These are phyloP conservation scores for Thermophis baileyi DNA, from an alignment of 2,113 vertebrate species.

Conservation along the genomic window DNA sequence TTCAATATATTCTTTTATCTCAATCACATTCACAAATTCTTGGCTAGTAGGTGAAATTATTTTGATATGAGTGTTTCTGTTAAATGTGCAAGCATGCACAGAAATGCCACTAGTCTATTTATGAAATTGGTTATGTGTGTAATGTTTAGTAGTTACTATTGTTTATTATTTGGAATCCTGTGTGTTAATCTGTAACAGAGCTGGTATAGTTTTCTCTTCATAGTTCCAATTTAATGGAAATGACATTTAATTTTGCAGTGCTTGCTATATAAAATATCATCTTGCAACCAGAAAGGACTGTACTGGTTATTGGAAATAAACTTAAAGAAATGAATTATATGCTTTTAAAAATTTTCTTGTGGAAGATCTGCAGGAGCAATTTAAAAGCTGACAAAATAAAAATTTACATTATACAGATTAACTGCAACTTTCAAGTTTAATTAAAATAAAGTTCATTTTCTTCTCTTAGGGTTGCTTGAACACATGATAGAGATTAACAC, in stretches of 20 bases:
- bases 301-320: neutral
- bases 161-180: neutral
- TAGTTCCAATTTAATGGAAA: constrained; percentile 4
- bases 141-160: neutral
- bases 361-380: neutral
- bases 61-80: neutral
- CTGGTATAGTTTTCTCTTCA: neutral
- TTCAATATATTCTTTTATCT: neutral
- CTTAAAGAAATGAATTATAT: neutral
- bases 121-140: neutral
- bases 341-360: neutral
- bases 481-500: neutral
- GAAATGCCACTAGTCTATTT: neutral
- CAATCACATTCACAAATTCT: neutral
- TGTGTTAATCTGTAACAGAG: neutral
- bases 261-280: constrained; percentile 24
- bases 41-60: neutral
- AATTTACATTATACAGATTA: neutral
- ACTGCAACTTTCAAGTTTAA: neutral
- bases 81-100: neutral
- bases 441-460: neutral
- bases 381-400: neutral
- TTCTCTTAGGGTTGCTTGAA: neutral
- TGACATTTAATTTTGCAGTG: constrained; percentile 13
- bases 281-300: neutral